These are phyloP conservation scores for Plumapathes pennacea DNA, from an alignment of 92 coral and sea anemone species.

Conservation along the genomic window DNA sequence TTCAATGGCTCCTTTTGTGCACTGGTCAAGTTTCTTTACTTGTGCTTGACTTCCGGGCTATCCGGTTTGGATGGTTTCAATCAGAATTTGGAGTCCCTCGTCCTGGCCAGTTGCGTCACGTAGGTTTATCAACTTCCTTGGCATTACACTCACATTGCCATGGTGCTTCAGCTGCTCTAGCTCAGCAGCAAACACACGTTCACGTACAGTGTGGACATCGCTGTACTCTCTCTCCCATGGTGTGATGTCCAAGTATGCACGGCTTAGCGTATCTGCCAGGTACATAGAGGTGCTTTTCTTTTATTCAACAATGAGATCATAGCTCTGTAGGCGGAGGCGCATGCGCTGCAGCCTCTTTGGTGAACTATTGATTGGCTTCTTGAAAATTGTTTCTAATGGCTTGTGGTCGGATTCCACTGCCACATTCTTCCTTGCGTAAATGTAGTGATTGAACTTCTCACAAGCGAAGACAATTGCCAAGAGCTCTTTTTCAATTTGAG, in stretches of 20 bases:
- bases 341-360: slow-evolving; percentile 24
- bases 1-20: slow-evolving; percentile 7
- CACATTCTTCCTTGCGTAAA: not conserved
- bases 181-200: too few species aligned
- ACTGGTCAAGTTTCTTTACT: slow-evolving; percentile 16
- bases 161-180: too few species aligned
- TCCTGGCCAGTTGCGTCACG: too few species aligned
- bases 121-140: too few species aligned
- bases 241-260: not conserved
- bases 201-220: not conserved
- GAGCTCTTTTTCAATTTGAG: slow-evolving; percentile 24
- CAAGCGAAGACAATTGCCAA: slow-evolving; percentile 11
- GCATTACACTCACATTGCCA: too few species aligned
- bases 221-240: not conserved
- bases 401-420: slow-evolving; percentile 23
- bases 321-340: slow-evolving; percentile 14
- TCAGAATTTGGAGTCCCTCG: too few species aligned
- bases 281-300: slow-evolving; percentile 15
- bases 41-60: slow-evolving; percentile 22
- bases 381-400: slow-evolving; percentile 13
- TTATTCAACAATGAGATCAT: slow-evolving; percentile 17
- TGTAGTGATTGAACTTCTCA: slow-evolving; percentile 13
- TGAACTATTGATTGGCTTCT: slow-evolving; percentile 8
- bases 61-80: too few species aligned
- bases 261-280: slow-evolving; percentile 31